Percentiles rank a stretch among this genome's conserved stretches.
phyloP scores from a whole-genome alignment of 1,140 invertebrate species.

The Temnothorax nylanderi region DNA sequence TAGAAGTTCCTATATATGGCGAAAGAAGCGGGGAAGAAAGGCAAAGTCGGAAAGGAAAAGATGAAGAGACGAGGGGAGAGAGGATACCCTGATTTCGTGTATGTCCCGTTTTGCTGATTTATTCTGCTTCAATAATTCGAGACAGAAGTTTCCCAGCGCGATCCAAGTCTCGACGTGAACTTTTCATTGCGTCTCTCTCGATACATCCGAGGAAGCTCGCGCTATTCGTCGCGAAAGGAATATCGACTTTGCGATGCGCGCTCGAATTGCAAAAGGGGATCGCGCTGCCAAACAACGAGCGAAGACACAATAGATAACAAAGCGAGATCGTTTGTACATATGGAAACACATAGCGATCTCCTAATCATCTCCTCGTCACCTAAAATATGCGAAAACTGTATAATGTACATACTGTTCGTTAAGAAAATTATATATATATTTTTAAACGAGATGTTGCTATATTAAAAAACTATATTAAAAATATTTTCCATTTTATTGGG shows the following conservation, averaged over 20 bases:
- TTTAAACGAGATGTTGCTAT: not conserved
- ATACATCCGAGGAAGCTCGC: constrained; percentile 25
- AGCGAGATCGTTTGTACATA: not conserved
- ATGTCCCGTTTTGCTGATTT: constrained; percentile 68
- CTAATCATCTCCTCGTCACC: too few species aligned
- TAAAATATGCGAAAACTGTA: not conserved
- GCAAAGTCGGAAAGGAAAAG: not conserved
- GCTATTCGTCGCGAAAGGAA: constrained; percentile 23
- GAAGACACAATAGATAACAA: not conserved
- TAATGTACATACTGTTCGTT: not conserved
- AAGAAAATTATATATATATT: not conserved
- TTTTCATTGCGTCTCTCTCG: constrained; percentile 49
- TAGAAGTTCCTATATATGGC: constrained; percentile 39
- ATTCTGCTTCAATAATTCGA: constrained; percentile 67
- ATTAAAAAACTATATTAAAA: not conserved
- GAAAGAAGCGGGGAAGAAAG: constrained; percentile 24
- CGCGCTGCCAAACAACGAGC: not conserved
- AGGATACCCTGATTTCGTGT: constrained; percentile 61
- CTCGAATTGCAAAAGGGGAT: constrained; percentile 19
- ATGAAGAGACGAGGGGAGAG: not conserved
- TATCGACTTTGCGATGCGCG: constrained; percentile 29
- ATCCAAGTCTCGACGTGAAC: constrained; percentile 62
- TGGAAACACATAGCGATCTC: not conserved
- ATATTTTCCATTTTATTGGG: not conserved
- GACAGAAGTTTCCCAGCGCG: constrained; percentile 63